A percentile compares a stretch with the other conserved stretches of the same genome.
phyloP scores from a whole-genome alignment of 2,888 invertebrate species.

The Theodoxus fluviatilis region DNA sequence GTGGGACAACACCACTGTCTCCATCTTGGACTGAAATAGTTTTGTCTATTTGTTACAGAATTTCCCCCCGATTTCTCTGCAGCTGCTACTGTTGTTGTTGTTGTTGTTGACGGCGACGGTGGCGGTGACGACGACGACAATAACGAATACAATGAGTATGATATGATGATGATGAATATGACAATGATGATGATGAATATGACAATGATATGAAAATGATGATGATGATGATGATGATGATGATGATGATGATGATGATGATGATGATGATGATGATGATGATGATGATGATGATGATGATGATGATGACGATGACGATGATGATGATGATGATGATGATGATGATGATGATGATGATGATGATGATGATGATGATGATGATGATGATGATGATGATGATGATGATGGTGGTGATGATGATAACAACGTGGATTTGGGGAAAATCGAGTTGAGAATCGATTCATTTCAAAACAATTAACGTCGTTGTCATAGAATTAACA shows the following conservation, averaged over 20 bases:
- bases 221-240: constrained; percentile 19
- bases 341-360: constrained; percentile 20
- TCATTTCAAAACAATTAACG: too few species aligned
- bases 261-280: constrained; percentile 20
- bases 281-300: constrained; percentile 17
- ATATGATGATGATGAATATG: too few species aligned
- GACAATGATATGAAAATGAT: constrained; percentile 16
- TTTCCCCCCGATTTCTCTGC: too few species aligned
- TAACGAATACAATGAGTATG: constrained; percentile 6
- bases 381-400: constrained; percentile 19
- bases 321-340: constrained; percentile 20
- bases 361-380: constrained; percentile 21
- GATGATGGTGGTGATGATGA: constrained; percentile 16
- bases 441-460: neutral
- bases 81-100: too few species aligned
- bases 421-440: neutral
- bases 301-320: constrained; percentile 19
- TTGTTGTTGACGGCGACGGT: neutral
- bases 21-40: too few species aligned
- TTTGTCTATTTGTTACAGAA: too few species aligned
- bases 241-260: constrained; percentile 18
- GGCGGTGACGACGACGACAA: constrained; percentile 7
- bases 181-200: too few species aligned
- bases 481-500: too few species aligned
- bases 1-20: too few species aligned